Percentiles rank a stretch among this genome's conserved stretches.
These are phyloP conservation scores for Cochlearius cochlearius DNA, from an alignment of 2,113 vertebrate genomes.

Conservation along the genomic window DNA sequence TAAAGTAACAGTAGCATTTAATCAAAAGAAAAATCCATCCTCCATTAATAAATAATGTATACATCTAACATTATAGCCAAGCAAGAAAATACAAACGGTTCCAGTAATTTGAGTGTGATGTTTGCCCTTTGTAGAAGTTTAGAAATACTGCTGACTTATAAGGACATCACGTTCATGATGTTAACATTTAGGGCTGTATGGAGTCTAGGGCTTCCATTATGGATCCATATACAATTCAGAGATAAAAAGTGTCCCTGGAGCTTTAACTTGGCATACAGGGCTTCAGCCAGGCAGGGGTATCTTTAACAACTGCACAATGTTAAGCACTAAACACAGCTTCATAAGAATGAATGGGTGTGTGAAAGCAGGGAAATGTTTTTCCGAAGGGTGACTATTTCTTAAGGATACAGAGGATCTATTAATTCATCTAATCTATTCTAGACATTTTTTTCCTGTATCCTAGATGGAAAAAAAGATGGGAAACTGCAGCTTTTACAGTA, in stretches of 20 bases:
- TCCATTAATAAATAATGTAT: conserved; percentile 72
- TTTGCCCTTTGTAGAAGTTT: conserved; percentile 42
- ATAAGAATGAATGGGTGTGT: not conserved
- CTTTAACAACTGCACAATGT: not conserved
- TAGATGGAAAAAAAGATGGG: not conserved
- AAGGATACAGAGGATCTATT: not conserved
- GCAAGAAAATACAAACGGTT: conserved; percentile 52
- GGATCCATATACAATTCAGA: not conserved
- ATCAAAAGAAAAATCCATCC: conserved; percentile 71
- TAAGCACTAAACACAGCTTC: not conserved
- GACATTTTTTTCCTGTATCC: not conserved
- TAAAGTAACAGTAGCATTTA: conserved; percentile 72
- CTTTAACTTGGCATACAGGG: not conserved
- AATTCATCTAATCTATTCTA: not conserved
- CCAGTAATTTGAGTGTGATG: conserved; percentile 40
- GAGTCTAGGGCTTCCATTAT: not conserved
- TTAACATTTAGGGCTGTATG: not conserved
- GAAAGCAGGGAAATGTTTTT: not conserved
- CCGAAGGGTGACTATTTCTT: not conserved
- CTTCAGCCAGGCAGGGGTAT: not conserved
- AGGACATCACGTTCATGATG: not conserved
- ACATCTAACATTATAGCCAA: conserved; percentile 59
- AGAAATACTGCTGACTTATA: conserved; percentile 28
- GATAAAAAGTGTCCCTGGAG: not conserved
- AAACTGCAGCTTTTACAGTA: not conserved